Evolutionary conservation across 2,797 vertebrate species (phyloP).

Genomic region (Dermochelys coriacea): DNA sequence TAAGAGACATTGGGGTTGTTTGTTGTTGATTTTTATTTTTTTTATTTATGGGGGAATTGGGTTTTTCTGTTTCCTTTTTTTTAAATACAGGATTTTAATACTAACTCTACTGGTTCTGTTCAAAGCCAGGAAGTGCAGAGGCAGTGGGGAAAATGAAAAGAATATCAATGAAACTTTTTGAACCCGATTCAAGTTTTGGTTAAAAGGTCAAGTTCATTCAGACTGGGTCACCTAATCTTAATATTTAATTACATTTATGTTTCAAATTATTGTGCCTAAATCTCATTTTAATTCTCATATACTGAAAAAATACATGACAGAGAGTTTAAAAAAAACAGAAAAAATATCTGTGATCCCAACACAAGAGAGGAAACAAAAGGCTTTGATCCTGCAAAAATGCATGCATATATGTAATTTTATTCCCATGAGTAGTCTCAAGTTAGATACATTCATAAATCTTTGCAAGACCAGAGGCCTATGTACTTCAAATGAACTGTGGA

Average conservation of each 20-base stretch:
- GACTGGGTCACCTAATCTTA: background rate
- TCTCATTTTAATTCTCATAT: background rate
- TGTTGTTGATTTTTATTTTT: background rate
- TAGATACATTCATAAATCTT: background rate
- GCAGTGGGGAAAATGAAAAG: background rate
- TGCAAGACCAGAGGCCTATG: background rate
- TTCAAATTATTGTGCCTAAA: background rate
- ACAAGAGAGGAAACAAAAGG: background rate
- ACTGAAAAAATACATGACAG: background rate
- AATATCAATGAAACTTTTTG: background rate
- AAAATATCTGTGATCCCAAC: background rate
- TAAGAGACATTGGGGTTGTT: accelerated
- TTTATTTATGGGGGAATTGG: background rate
- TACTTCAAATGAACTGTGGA: background rate
- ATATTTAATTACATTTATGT: background rate
- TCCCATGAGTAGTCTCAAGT: background rate
- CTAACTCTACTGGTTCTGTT: background rate
- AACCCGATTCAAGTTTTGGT: background rate
- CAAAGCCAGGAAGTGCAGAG: background rate
- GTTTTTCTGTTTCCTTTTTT: background rate
- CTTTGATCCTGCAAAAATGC: background rate
- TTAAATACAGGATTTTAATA: background rate
- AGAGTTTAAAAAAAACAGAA: background rate
- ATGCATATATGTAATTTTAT: background rate
- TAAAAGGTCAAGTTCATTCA: background rate